Conservation (phyloP, 2,797 vertebrate genomes). For the Squalus acanthias region DNA sequence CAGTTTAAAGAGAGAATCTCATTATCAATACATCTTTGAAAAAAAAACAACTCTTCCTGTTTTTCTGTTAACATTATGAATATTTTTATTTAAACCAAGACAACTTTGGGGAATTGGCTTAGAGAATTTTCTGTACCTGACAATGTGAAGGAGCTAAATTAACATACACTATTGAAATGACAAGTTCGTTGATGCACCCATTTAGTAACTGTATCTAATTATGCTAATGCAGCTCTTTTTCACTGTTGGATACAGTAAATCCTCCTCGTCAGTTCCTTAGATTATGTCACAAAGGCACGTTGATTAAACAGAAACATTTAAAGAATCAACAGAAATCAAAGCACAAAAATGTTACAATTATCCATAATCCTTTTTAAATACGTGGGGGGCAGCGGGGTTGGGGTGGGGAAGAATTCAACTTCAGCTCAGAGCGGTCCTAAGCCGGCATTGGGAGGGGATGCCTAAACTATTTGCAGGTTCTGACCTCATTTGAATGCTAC, state of each 20-base stretch:
- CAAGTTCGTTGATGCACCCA: background rate
- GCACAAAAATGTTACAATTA: background rate
- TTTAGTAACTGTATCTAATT: background rate
- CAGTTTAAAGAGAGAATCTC: background rate
- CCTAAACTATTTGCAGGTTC: background rate
- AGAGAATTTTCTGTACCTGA: background rate
- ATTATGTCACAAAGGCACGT: background rate
- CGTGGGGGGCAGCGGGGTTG: no score
- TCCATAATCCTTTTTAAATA: background rate
- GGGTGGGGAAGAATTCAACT: background rate
- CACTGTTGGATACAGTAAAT: background rate
- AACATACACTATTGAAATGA: background rate
- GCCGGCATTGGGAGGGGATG: background rate
- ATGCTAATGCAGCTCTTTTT: background rate
- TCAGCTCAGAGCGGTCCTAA: background rate
- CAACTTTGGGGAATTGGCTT: background rate
- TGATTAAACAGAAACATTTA: background rate
- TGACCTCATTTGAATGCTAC: background rate
- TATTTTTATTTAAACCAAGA: background rate
- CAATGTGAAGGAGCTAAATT: slow-evolving; percentile 20
- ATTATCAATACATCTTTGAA: background rate
- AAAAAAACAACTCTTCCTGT: background rate
- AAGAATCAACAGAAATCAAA: background rate
- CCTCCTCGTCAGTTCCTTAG: background rate
- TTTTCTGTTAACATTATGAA: background rate